Conservation (phyloP, 2,888 invertebrate species). For the Endotricha flammealis region DNA sequence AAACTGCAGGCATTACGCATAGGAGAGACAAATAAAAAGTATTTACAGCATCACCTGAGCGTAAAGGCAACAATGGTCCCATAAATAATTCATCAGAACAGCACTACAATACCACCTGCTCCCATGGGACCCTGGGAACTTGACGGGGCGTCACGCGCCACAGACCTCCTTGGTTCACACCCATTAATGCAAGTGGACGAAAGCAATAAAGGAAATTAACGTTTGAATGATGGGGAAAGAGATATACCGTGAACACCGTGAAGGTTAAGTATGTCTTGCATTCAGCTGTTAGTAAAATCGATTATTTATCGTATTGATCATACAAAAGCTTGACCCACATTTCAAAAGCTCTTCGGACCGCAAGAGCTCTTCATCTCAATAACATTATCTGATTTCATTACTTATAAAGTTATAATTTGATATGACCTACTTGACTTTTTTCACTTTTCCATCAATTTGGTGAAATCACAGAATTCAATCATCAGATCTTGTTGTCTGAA, state of each 20-base stretch:
- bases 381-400: too few species aligned
- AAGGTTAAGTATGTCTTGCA: too few species aligned
- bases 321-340: constrained; percentile 2
- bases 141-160: constrained; percentile 51
- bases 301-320: too few species aligned
- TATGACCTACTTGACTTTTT: too few species aligned
- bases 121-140: constrained; percentile 59
- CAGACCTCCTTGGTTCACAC: constrained; percentile 25
- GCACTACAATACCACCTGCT: constrained; percentile 51
- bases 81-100: constrained; percentile 49
- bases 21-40: constrained; percentile 1
- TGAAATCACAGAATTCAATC: constrained; percentile 6
- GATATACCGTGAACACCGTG: too few species aligned
- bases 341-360: constrained; percentile 1
- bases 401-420: too few species aligned
- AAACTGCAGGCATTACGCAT: neutral
- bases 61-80: constrained; percentile 42
- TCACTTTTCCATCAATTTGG: neutral
- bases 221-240: neutral
- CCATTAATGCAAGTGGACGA: constrained; percentile 17
- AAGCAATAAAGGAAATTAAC: constrained; percentile 1
- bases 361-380: too few species aligned
- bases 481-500: constrained; percentile 7
- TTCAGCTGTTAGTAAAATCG: too few species aligned
- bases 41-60: constrained; percentile 28